A percentile compares a stretch with the other conserved stretches of the same genome.
These are phyloP conservation scores for Dicerorhinus sumatrensis DNA, from an alignment of 2,113 vertebrate genomes.

Conservation along the genomic window DNA sequence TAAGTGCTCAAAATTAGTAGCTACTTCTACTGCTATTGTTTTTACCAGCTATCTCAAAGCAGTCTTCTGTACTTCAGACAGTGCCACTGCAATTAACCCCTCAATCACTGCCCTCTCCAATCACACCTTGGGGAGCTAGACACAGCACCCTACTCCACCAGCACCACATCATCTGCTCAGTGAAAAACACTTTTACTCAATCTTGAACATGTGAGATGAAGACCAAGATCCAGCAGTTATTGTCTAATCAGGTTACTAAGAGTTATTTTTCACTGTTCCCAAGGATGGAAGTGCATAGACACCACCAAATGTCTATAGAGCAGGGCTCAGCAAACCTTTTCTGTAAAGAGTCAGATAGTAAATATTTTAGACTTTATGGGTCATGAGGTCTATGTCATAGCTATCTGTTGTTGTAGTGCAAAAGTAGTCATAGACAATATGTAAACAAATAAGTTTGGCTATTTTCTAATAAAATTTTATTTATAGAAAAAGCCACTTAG, in stretches of 20 bases:
- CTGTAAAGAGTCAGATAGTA: neutral
- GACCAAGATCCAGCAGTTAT: neutral
- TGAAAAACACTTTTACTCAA: neutral
- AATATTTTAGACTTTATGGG: neutral
- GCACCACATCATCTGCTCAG: neutral
- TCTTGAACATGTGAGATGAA: neutral
- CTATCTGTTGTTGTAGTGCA: neutral
- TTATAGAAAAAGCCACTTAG: neutral
- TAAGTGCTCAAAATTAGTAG: neutral
- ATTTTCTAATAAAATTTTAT: slow-evolving; percentile 29
- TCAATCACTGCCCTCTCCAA: neutral
- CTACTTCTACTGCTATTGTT: neutral
- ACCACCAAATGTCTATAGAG: neutral
- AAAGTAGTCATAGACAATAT: neutral
- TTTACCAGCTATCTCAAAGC: neutral
- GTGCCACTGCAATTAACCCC: neutral
- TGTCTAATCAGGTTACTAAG: neutral
- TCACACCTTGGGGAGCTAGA: neutral
- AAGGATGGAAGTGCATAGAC: neutral
- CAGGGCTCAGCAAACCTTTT: neutral
- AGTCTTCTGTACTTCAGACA: neutral
- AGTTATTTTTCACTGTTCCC: neutral
- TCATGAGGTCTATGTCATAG: neutral
- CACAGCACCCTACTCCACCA: neutral
- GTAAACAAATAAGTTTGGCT: neutral